Evolutionary conservation across 2,113 vertebrate genomes (phyloP), one percentile per base, ranked within the genome.

Genomic region (Stictonetta naevosa): DNA sequence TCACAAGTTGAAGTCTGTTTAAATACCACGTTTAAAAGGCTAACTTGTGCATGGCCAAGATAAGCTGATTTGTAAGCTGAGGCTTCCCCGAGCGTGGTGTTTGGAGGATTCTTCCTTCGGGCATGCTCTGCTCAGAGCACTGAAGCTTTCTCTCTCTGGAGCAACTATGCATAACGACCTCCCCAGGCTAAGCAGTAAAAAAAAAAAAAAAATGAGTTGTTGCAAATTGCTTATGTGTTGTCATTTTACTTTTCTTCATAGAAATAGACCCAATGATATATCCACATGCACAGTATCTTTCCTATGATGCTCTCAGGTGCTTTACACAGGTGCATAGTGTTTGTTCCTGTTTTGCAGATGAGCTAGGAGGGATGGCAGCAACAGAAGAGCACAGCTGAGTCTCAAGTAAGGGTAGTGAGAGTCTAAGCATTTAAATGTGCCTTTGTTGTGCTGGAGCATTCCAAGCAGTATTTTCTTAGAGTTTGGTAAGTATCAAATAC

Each of bases 41-140:
- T 42, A 20, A 85, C 55, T 87, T 91, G 82, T 96, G 94, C 82
- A 42, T 22, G n/a, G 90, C 63, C 72, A 64, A 95, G 91, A 96
- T 93, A 96, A 96, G 94, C 85, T 86, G 88, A 71, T 90, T 58
- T 80, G 85, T 73, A 77, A 91, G 71, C 87, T 92, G 93, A 83
- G 66, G 52, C 74, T 91, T 85, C 59, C 75, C 90, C 38, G 21
- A 92, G 74, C 91, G 74, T 63, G n/a, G 14, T 28, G 20, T 46
- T 2, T 9, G 33, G 36, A 88, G 62, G 16, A 23, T 78, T 93
- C 46, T 56, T 81, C 92, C 75, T 92, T 3, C 4, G 2, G 87
- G 62, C 53, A 42, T 29, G 72, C 72, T 86, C 82, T 92, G 63
- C 75, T 75, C 68, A 23, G n/a, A 63, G 59, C 85, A 72, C 12